Evolutionary conservation across 2,113 vertebrate genomes (phyloP), one percentile per base, ranked within the genome.

Genomic region (Fukomys damarensis): DNA sequence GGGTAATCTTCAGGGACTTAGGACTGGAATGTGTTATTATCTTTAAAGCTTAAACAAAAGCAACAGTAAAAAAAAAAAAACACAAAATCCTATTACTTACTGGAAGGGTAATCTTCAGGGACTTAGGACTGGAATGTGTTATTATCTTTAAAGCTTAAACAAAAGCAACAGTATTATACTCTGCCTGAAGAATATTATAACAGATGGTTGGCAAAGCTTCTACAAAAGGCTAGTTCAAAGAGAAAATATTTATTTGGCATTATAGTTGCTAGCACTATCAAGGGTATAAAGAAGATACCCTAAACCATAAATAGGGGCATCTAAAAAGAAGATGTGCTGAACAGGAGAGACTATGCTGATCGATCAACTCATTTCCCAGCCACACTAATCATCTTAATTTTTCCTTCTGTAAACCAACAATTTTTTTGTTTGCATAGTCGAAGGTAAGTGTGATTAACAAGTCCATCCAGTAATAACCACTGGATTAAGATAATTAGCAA

Each of bases 11-110:
- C 46, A 89, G 66, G 41, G 80, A 95, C 28, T 84, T 24, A 95
- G 68, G 41, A 82, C 7, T 96, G 68, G 26, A 95, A 84, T 84
- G 28, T 74, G 70, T 74, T 92, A 92, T 66, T 93, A 82, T 91
- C 96, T 87, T 68, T 89, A 95, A 95, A 90, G 76, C 11, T 86
- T 94, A 87, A 95, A 91, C 30, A 91, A 93, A 95, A 97, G 74
- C 87, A 95, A 76, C 3, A 76, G 58, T 82, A 83, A 74, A 41
- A 72, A 41, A 79, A 32, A 35, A 89, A 32, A 43, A 94, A 88
- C 59, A 94, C 58, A 95, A 95, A 94, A 94, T 89, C 79, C 79
- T 89, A 76, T 70, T 96, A n/a, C n/a, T n/a, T n/a, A 83, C 74
- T 92, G 35, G 30, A 80, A 96, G 58, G 16, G 49, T 93, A 93